phyloP scores from a whole-genome alignment of 1,140 invertebrate species.

The Aphelenchoides besseyi region DNA sequence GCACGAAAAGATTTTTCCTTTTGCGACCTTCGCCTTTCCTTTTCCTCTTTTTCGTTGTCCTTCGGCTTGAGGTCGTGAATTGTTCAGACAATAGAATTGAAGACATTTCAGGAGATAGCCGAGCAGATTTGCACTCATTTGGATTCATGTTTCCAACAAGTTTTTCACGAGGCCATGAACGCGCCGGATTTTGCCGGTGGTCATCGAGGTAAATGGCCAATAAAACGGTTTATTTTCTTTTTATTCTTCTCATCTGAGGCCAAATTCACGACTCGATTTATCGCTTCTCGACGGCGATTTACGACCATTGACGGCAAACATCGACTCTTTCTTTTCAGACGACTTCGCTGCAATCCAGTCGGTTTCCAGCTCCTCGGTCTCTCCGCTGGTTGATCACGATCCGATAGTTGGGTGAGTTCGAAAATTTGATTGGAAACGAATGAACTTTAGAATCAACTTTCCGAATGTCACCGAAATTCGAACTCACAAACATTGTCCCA shows the following conservation, averaged over 20 bases:
- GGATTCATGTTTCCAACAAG: conserved; percentile 40
- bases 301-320: not conserved
- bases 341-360: conserved; percentile 16
- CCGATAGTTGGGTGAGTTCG: not conserved
- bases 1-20: too few relatives aligned
- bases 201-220: conserved; percentile 8
- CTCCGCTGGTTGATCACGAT: conserved; percentile 14
- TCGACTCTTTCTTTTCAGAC: not conserved
- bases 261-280: not conserved
- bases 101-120: conserved; percentile 43
- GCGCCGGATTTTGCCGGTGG: conserved; percentile 5
- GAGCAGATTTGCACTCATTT: conserved; percentile 49
- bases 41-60: too few relatives aligned
- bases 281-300: not conserved
- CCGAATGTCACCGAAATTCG: conserved; percentile 3
- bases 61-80: too few relatives aligned
- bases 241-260: not conserved
- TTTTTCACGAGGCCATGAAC: conserved; percentile 43
- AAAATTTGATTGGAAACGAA: not conserved
- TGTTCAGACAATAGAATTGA: too few relatives aligned
- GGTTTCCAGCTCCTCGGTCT: conserved; percentile 22
- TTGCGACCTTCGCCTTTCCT: too few relatives aligned
- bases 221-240: not conserved
- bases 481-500: not conserved
- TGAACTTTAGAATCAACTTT: not conserved